These are phyloP conservation scores for Andrena praecox DNA, from an alignment of 2,888 invertebrate species.

Conservation along the genomic window DNA sequence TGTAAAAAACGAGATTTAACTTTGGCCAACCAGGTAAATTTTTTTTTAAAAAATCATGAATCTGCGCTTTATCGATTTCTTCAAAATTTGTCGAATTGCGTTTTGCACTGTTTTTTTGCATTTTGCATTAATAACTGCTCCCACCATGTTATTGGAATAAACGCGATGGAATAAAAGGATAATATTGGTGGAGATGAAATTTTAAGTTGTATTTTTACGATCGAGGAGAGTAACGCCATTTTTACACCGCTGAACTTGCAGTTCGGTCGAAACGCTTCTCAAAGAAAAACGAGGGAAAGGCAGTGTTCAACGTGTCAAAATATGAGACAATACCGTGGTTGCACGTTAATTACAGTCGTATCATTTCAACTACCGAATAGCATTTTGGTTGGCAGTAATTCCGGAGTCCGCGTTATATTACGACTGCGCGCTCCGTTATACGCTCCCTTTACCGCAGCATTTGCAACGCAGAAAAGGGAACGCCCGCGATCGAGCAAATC, in stretches of 20 bases:
- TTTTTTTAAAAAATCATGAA: too few species aligned
- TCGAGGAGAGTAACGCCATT: background rate
- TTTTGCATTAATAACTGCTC: too few species aligned
- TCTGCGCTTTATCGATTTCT: too few species aligned
- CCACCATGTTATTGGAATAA: too few species aligned
- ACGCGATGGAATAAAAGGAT: too few species aligned
- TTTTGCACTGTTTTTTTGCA: too few species aligned
- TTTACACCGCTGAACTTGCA: background rate
- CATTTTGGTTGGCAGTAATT: constrained; percentile 27
- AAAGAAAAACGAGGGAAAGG: constrained; percentile 5
- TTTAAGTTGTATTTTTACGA: constrained; percentile 3
- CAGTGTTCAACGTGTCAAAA: constrained; percentile 6
- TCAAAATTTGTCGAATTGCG: too few species aligned
- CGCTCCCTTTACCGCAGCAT: constrained; percentile 8
- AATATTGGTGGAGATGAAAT: too few species aligned
- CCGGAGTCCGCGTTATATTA: constrained; percentile 7
- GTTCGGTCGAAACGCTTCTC: background rate
- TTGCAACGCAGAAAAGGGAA: background rate
- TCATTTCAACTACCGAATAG: constrained; percentile 23
- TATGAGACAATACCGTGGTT: background rate
- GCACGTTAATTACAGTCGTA: constrained; percentile 30
- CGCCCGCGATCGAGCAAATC: constrained; percentile 13
- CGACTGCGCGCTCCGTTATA: background rate
- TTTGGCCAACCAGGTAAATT: too few species aligned
- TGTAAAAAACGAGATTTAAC: too few species aligned